These are phyloP conservation scores for Eurypyga helias DNA, from an alignment of 2,113 vertebrate genomes.

Conservation along the genomic window DNA sequence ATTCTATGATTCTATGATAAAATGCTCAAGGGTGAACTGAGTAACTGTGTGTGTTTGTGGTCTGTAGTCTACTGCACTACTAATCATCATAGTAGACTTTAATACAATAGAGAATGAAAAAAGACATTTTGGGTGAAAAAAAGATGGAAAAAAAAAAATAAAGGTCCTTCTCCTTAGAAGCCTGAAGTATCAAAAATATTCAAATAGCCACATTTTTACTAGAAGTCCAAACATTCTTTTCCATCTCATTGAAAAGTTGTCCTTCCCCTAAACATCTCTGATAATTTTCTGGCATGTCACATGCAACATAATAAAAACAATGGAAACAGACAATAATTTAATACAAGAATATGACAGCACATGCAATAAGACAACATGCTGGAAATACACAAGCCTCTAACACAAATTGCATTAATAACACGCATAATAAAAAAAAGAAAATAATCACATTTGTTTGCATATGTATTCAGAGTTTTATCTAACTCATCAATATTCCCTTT, in stretches of 20 bases:
- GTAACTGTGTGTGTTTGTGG: conserved; percentile 20
- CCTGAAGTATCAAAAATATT: conserved; percentile 11
- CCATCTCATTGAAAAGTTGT: conserved; percentile 5
- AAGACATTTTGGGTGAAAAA: not conserved
- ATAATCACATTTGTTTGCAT: not conserved
- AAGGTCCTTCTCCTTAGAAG: not conserved
- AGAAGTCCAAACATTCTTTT: not conserved
- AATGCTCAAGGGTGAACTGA: conserved; percentile 23
- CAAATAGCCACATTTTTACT: conserved; percentile 1
- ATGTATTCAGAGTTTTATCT: not conserved
- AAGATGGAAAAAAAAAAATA: not conserved
- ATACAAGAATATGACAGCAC: not conserved
- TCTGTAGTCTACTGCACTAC: conserved; percentile 21
- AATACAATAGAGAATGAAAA: conserved; percentile 13
- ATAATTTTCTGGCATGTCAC: not conserved
- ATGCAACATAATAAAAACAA: not conserved
- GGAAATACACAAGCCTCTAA: not conserved
- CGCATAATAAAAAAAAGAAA: not conserved
- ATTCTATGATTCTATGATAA: too few species aligned
- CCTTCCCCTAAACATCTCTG: conserved; percentile 2
- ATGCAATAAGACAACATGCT: not conserved
- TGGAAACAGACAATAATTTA: not conserved
- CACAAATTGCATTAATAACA: not conserved
- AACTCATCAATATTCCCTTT: conserved; percentile 49
- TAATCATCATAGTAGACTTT: conserved; percentile 15